Percentiles rank a stretch among this genome's conserved stretches.
Conservation (phyloP, 2,797 vertebrate genomes). For the Galagoides demidoff region DNA sequence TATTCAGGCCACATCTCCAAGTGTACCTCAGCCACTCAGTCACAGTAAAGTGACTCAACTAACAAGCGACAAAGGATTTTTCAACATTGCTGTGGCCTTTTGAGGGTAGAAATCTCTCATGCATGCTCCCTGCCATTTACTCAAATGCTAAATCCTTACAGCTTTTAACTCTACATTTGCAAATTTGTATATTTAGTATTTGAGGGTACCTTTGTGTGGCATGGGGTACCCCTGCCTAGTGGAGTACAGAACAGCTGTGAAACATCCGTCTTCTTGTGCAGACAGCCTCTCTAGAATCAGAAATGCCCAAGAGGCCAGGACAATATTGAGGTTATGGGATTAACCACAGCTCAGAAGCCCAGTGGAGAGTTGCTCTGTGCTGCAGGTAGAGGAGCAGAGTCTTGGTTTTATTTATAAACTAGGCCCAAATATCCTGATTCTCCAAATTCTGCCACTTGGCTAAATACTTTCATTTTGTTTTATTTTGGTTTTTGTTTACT, state of each 20-base stretch:
- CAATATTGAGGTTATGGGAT: neutral
- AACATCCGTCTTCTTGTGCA: neutral
- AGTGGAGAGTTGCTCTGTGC: neutral
- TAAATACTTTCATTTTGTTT: slow-evolving; percentile 55
- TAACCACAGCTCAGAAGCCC: neutral
- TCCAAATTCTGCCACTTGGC: neutral
- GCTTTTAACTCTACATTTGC: slow-evolving; percentile 28
- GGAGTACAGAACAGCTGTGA: neutral
- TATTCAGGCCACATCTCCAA: neutral
- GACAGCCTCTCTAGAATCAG: neutral
- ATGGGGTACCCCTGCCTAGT: neutral
- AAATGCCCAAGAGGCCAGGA: neutral
- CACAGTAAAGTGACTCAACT: slow-evolving; percentile 16
- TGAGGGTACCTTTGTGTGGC: neutral
- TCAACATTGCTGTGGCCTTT: neutral
- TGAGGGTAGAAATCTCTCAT: neutral
- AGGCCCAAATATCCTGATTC: neutral
- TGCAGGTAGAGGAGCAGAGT: neutral
- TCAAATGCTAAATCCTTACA: neutral
- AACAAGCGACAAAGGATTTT: slow-evolving; percentile 29
- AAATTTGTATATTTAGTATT: neutral
- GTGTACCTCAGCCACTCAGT: neutral
- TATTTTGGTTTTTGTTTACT: slow-evolving; percentile 37
- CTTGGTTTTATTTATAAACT: neutral
- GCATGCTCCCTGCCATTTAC: slow-evolving; percentile 25